Conservation (phyloP, 2,797 vertebrate species). For the Toxotes lorentzi region DNA sequence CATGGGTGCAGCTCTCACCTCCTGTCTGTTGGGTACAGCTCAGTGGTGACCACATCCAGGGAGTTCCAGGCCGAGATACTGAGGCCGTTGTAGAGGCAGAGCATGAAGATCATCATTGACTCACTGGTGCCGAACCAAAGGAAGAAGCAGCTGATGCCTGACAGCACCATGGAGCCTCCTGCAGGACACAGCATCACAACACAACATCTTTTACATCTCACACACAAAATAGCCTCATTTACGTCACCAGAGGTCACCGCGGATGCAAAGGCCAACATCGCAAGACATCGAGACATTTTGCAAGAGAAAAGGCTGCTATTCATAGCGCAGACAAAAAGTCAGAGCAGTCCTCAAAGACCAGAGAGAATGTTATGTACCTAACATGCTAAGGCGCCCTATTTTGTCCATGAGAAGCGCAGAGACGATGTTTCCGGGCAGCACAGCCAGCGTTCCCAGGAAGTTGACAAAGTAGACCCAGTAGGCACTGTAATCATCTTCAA, state of each 20-base stretch:
- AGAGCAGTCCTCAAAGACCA: background rate
- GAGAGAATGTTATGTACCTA: conserved; percentile 83
- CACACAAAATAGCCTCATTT: background rate
- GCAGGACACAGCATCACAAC: conserved; percentile 24
- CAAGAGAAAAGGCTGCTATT: background rate
- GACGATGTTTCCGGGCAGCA: conserved; percentile 97
- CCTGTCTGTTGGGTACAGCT: conserved; percentile 95
- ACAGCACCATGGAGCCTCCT: conserved; percentile 99
- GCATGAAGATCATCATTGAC: conserved; percentile 99
- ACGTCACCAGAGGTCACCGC: conserved; percentile 15
- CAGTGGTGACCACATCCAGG: conserved; percentile 95
- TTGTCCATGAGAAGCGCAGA: conserved; percentile 98
- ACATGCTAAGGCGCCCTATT: conserved; percentile 96
- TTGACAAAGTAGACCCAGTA: conserved; percentile 99
- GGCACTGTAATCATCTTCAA: conserved; percentile 96
- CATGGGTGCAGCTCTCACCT: conserved; percentile 83
- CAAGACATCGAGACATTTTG: conserved; percentile 6
- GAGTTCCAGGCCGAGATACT: conserved; percentile 99
- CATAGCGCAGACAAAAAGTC: too few species aligned
- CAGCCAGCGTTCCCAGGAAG: conserved; percentile 96
- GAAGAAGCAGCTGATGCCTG: conserved; percentile 98
- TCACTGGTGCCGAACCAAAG: conserved; percentile 98
- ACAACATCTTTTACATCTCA: background rate
- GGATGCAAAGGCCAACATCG: conserved; percentile 5
- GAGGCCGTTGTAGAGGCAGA: conserved; percentile 97